Conservation (phyloP, 2,797 vertebrate species). For the Dendrocincla fuliginosa region DNA sequence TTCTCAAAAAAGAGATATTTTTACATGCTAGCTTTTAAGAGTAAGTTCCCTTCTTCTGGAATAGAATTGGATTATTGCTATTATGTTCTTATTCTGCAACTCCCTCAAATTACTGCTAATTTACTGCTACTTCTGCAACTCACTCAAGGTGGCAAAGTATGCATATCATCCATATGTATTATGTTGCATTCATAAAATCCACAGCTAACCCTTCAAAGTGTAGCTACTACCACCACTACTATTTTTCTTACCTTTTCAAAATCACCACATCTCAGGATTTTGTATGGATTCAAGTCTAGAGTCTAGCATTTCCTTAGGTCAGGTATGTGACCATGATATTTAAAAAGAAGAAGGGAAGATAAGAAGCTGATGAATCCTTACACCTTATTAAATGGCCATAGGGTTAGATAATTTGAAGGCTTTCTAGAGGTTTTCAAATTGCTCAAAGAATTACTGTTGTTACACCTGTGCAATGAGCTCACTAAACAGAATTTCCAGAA, state of each 20-base stretch:
- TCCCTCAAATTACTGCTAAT: background rate
- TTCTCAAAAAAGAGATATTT: background rate
- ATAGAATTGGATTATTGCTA: background rate
- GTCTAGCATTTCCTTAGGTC: background rate
- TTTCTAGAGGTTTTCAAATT: constrained; percentile 36
- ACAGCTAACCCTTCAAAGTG: background rate
- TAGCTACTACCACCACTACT: background rate
- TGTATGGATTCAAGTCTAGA: background rate
- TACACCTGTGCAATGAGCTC: background rate
- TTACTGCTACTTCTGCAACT: background rate
- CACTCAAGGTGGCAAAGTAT: background rate
- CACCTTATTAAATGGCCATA: background rate
- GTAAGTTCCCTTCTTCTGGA: background rate
- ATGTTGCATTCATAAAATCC: background rate
- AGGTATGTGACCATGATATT: background rate
- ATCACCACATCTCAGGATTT: background rate
- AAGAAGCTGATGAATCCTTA: constrained; percentile 20
- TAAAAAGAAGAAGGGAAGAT: background rate
- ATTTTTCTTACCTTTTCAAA: constrained; percentile 26
- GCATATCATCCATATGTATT: background rate
- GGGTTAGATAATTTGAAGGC: background rate
- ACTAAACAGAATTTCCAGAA: constrained; percentile 58
- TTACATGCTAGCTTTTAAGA: background rate
- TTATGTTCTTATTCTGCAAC: background rate
- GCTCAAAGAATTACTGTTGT: constrained; percentile 50